phyloP scores from a whole-genome alignment of 1,140 invertebrate species.

The Eriosoma lanigerum region DNA sequence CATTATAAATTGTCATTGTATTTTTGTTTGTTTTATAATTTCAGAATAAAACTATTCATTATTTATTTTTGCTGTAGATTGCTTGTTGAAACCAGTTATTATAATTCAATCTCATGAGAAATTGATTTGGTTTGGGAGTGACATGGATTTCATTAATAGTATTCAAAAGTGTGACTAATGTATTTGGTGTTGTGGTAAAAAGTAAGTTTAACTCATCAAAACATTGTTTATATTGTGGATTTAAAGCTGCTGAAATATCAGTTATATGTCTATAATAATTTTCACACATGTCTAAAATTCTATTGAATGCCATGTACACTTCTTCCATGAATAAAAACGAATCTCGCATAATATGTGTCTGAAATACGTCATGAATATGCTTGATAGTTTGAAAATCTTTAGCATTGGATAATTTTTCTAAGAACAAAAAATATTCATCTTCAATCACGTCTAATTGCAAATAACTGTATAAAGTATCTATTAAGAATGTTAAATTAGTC shows the following conservation, averaged over 20 bases:
- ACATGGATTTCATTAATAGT: conserved; percentile 15
- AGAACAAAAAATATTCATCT: conserved; percentile 42
- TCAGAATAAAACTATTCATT: too few relatives aligned
- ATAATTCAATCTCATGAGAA: conserved; percentile 22
- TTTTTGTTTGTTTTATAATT: too few relatives aligned
- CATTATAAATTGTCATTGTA: too few relatives aligned
- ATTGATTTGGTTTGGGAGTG: conserved; percentile 42
- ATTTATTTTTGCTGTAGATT: neutral
- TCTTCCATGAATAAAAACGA: conserved; percentile 46
- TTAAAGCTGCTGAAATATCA: conserved; percentile 12
- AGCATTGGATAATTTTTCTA: conserved; percentile 30
- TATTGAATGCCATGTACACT: conserved; percentile 22
- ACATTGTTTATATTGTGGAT: conserved; percentile 34
- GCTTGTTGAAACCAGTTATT: conserved; percentile 23
- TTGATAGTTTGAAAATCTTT: conserved; percentile 40
- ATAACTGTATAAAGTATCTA: conserved; percentile 39
- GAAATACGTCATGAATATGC: conserved; percentile 31
- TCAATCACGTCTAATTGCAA: conserved; percentile 30
- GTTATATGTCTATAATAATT: conserved; percentile 35
- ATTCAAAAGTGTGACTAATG: neutral
- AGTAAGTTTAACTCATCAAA: conserved; percentile 31
- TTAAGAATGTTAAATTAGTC: conserved; percentile 34
- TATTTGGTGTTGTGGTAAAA: conserved; percentile 23
- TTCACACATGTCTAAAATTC: conserved; percentile 41
- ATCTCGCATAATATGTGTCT: conserved; percentile 44